Base-by-base conservation (phyloP, 2,113 vertebrate genomes). In the Grus americana region DNA sequence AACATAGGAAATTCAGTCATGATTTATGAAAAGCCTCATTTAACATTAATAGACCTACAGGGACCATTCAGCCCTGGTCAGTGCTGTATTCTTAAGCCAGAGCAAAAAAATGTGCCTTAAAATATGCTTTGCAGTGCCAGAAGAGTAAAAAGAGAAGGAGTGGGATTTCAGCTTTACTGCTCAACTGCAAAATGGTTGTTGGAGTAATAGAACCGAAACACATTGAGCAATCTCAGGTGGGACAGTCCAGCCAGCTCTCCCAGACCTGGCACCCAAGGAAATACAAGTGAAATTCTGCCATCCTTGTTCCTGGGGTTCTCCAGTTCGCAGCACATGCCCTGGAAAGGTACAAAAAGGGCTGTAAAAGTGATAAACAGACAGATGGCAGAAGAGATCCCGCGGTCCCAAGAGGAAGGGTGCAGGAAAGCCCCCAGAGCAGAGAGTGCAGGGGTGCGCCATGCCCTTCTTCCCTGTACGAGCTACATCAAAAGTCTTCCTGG, bases 21-120 rank as follows among this genome's bases (percentile, higher is more conserved):
- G 84, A 95, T 95, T 96, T 97, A 94, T 90, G 84, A 91, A 97
- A 88, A 88, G 22, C 78, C 23, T 96, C 89, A 95, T 94, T 94
- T 96, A 97, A 93, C 81, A 88, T 94, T 96, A 92, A 95, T 67
- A 93, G 91, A 87, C 19, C 76, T 80, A 87, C 61, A 72, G 84
- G 82, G 66, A 89, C 67, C 19, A 24, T 91, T 95, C 0, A 0
- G 15, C 32, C 26, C 67, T 91, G 78, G 89, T 92, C 95, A 92
- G 36, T 79, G 82, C 16, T 89, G 20, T 49, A 42, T 68, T 92
- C 52, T 85, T 84, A 81, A 87, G 21, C 36, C 40, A 93, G 30
- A 92, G 23, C 21, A 38, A 17, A 82, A 70, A 96, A 79, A 68
- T 29, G 11, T 86, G 27, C 55, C 62, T 93, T 81, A 61, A 86